These are phyloP conservation scores for Oxyruncus cristatus DNA, from an alignment of 2,113 vertebrate species.

Conservation along the genomic window DNA sequence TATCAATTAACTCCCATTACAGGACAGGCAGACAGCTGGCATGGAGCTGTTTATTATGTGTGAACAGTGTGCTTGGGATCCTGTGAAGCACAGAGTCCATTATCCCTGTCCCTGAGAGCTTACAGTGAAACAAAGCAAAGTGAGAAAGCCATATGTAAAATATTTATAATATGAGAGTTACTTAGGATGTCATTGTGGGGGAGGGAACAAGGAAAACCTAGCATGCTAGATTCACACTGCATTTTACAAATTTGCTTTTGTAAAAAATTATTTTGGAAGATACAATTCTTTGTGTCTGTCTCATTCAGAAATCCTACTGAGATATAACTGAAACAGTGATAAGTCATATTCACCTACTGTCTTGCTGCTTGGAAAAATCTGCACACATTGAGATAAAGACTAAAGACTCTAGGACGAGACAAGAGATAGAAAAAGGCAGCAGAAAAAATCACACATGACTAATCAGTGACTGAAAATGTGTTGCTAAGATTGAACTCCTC, in stretches of 20 bases:
- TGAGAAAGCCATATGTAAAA: neutral
- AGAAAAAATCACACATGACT: neutral
- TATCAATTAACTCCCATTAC: neutral
- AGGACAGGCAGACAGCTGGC: neutral
- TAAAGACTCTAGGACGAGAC: neutral
- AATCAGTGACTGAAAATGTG: neutral
- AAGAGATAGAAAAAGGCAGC: neutral
- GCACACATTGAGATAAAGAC: neutral
- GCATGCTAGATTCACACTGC: neutral
- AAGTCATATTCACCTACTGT: neutral
- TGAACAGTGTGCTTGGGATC: neutral
- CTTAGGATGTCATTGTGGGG: neutral
- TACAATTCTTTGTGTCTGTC: neutral
- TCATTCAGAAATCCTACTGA: neutral
- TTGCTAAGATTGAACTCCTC: neutral
- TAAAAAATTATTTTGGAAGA: neutral
- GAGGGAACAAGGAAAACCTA: neutral
- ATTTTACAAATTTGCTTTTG: neutral
- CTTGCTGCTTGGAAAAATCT: neutral
- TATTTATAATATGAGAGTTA: neutral
- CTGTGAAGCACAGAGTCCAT: neutral
- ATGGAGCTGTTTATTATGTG: neutral
- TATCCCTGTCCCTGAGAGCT: neutral
- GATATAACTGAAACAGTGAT: neutral
- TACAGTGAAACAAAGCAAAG: neutral